A percentile compares a stretch with the other conserved stretches of the same genome.
phyloP scores from a whole-genome alignment of 2,113 vertebrate genomes.

The Ursus arctos region DNA sequence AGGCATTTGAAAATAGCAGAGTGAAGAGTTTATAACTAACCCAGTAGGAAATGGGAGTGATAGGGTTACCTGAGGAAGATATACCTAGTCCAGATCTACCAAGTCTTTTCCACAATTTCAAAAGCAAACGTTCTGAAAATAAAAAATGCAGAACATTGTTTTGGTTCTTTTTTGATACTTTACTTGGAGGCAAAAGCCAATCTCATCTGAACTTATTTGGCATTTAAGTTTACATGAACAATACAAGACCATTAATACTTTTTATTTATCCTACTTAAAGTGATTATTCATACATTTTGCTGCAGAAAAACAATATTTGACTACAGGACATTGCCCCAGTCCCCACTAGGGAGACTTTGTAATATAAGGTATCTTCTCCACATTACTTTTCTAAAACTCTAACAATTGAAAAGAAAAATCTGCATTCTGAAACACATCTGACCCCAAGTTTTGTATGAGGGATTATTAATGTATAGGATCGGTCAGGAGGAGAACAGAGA shows the following conservation, averaged over 20 bases:
- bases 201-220: background rate
- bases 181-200: background rate
- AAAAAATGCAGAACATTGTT: background rate
- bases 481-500: background rate
- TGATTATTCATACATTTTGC: background rate
- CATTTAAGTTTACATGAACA: slow-evolving; percentile 19
- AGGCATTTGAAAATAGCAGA: slow-evolving; percentile 8
- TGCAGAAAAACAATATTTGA: background rate
- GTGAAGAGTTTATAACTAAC: background rate
- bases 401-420: background rate
- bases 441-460: background rate
- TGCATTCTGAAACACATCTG: background rate
- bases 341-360: background rate
- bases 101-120: background rate
- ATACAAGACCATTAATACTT: background rate
- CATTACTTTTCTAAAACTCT: background rate
- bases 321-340: background rate
- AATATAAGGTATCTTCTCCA: background rate
- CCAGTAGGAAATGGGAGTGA: background rate
- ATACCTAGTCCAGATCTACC: background rate
- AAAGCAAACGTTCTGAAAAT: background rate
- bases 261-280: background rate
- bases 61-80: background rate
- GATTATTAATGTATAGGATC: background rate
- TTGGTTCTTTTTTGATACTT: background rate